These are phyloP conservation scores for Rhagoletis pomonella DNA, from an alignment of 1,140 invertebrate genomes.

Conservation along the genomic window DNA sequence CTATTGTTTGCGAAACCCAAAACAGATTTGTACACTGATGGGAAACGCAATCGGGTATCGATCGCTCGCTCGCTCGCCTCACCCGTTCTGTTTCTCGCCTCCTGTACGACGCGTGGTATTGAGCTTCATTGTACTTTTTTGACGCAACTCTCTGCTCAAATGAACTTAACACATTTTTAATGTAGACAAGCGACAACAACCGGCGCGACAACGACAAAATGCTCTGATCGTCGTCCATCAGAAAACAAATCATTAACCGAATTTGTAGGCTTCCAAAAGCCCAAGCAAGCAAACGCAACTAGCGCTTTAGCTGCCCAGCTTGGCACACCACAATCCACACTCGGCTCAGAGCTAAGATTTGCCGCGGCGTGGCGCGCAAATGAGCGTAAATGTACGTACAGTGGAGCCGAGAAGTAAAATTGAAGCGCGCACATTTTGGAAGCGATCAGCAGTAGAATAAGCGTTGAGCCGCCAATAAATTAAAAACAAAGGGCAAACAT, in stretches of 20 bases:
- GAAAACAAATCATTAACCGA: constrained; percentile 48
- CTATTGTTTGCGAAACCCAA: not conserved
- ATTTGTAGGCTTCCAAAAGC: not conserved
- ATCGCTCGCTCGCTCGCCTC: not conserved
- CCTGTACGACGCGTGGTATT: not conserved
- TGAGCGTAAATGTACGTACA: not conserved
- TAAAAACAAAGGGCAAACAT: constrained; percentile 49
- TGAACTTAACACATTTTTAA: constrained; percentile 49
- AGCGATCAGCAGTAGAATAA: not conserved
- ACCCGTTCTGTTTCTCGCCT: no score
- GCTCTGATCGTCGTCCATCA: constrained; percentile 27
- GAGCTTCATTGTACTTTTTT: not conserved
- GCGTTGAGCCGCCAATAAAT: constrained; percentile 36
- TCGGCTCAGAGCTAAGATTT: not conserved
- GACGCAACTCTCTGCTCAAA: not conserved
- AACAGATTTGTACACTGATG: not conserved
- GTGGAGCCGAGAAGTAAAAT: not conserved
- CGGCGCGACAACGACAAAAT: not conserved
- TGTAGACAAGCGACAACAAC: constrained; percentile 13
- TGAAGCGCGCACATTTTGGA: not conserved
- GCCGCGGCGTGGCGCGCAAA: not conserved
- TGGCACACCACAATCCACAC: constrained; percentile 18
- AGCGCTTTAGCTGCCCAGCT: not conserved
- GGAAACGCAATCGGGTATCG: constrained; percentile 13
- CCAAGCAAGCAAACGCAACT: not conserved